phyloP scores from a whole-genome alignment of 2,113 vertebrate species.

The Lampris incognitus region DNA sequence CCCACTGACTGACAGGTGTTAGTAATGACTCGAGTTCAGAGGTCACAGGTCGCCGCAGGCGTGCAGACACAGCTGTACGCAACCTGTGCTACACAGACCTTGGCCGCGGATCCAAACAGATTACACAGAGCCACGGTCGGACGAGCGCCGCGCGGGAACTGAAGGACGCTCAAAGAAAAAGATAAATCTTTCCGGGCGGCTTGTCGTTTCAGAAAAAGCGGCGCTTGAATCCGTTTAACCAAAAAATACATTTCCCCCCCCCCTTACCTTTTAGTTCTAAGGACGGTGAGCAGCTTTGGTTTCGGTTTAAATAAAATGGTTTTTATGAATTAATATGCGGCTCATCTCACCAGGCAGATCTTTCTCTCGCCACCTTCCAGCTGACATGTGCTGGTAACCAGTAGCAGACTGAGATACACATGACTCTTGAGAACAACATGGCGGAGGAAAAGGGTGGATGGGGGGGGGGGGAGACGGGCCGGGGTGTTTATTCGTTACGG shows the following conservation, averaged over 20 bases:
- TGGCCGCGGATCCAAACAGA: slow-evolving; percentile 18
- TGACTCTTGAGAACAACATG: slow-evolving; percentile 30
- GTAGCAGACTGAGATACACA: not conserved
- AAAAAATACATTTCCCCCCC: no score
- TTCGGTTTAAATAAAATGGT: not conserved
- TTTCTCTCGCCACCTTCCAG: slow-evolving; percentile 8
- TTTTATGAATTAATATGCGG: not conserved
- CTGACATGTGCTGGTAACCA: slow-evolving; percentile 15
- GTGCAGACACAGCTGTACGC: slow-evolving; percentile 72
- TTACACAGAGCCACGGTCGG: not conserved
- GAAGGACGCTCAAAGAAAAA: slow-evolving; percentile 22
- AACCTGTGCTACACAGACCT: slow-evolving; percentile 36
- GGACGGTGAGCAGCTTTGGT: no score
- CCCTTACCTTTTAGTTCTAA: no score
- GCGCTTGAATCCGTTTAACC: no score
- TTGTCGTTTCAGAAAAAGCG: no score
- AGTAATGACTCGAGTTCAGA: slow-evolving; percentile 73
- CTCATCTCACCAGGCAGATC: not conserved
- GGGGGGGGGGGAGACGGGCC: slow-evolving; percentile 23
- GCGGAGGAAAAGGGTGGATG: slow-evolving; percentile 18
- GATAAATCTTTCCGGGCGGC: not conserved
- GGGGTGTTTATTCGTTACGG: slow-evolving; percentile 61
- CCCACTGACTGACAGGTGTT: slow-evolving; percentile 78
- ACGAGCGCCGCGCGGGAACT: not conserved
- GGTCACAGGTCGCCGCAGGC: slow-evolving; percentile 68